A percentile compares a stretch with the other conserved stretches of the same genome.
These are phyloP conservation scores for Chionoecetes opilio DNA, from an alignment of 1,140 invertebrate genomes.

Conservation along the genomic window DNA sequence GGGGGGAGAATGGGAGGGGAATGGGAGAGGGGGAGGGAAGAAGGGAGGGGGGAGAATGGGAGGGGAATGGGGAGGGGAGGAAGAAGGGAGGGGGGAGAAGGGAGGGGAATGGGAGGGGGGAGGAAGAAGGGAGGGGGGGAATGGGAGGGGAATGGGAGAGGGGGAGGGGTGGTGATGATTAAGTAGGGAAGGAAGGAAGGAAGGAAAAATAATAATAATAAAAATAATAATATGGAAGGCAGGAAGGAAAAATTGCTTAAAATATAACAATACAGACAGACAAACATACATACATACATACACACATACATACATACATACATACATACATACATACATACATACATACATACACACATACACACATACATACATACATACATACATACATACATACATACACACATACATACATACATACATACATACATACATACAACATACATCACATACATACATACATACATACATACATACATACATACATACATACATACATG, in stretches of 20 bases:
- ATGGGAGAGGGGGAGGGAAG: not conserved
- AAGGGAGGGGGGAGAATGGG: not conserved
- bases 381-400: no score
- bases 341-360: no score
- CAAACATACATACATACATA: no score
- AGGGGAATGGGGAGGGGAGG: not conserved
- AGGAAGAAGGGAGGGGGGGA: not conserved
- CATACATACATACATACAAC: conserved; percentile 35
- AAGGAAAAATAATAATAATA: not conserved
- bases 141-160: not conserved
- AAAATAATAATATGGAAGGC: no score
- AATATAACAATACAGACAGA: no score
- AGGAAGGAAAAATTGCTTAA: not conserved
- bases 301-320: no score
- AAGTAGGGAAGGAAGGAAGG: not conserved
- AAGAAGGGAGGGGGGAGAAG: not conserved
- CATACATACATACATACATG: not conserved
- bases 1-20: not conserved
- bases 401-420: no score
- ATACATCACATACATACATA: no score
- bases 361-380: no score
- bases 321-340: no score
- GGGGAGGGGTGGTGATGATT: not conserved
- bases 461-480: not conserved
- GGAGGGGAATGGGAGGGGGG: not conserved